Evolutionary conservation across 53 echinoderm and acorn worm genomes (phyloP).

Genomic region (Arbacia lixula): DNA sequence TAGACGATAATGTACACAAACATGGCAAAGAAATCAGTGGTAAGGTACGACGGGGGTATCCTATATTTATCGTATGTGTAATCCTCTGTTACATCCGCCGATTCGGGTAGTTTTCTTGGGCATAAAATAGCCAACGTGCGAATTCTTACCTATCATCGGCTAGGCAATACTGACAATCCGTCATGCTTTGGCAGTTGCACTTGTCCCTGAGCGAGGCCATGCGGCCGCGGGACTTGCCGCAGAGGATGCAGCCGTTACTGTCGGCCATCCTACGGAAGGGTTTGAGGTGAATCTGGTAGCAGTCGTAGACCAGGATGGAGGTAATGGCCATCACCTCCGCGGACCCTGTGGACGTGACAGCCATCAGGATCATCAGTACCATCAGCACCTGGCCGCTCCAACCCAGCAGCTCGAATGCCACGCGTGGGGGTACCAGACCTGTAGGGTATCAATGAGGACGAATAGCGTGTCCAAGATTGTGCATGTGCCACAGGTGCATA

Average conservation of each 20-base stretch:
- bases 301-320: conserved; percentile 90
- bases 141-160: conserved; percentile 74
- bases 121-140: too few relatives aligned
- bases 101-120: too few relatives aligned
- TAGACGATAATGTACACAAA: too few relatives aligned
- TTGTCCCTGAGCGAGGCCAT: conserved; percentile 87
- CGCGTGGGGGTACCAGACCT: conserved; percentile 85
- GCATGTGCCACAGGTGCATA: too few relatives aligned
- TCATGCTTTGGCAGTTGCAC: conserved; percentile 85
- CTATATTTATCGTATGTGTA: too few relatives aligned
- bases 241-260: conserved; percentile 86
- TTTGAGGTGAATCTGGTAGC: conserved; percentile 93
- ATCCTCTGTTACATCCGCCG: too few relatives aligned
- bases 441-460: too few relatives aligned
- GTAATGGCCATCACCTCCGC: conserved; percentile 97
- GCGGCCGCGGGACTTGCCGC: conserved; percentile 88
- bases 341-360: conserved; percentile 97
- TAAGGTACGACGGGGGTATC: too few relatives aligned
- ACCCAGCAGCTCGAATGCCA: conserved; percentile 87
- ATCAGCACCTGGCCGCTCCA: conserved; percentile 77
- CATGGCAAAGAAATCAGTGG: too few relatives aligned
- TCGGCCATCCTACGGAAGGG: conserved; percentile 83
- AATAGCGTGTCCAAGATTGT: too few relatives aligned
- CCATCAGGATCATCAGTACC: conserved; percentile 90
- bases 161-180: conserved; percentile 68